Evolutionary conservation across 1,140 invertebrate genomes (phyloP).

Genomic region (Agrilus planipennis): DNA sequence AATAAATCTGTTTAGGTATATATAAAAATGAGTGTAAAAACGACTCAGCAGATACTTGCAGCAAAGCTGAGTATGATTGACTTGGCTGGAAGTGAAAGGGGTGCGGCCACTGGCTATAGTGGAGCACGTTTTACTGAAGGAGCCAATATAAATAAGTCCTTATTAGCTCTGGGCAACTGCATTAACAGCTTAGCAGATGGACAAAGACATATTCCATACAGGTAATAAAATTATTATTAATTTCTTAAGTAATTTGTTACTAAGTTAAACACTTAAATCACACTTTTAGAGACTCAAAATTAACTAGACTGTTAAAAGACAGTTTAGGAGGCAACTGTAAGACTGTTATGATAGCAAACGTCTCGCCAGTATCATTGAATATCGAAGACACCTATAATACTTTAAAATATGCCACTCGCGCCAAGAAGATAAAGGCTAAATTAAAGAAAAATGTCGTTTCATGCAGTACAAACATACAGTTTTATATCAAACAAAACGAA

Average conservation of each 20-base stretch:
- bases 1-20: no score
- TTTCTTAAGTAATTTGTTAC: no score
- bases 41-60: conserved; percentile 33
- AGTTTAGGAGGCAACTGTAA: conserved; percentile 92
- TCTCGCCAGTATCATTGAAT: conserved; percentile 47
- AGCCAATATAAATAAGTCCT: conserved; percentile 87
- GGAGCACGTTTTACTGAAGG: conserved; percentile 81
- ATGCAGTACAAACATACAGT: conserved; percentile 45
- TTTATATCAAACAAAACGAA: conserved; percentile 51
- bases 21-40: conserved; percentile 23
- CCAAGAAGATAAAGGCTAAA: conserved; percentile 66
- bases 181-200: conserved; percentile 83
- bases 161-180: conserved; percentile 87
- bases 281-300: conserved; percentile 91
- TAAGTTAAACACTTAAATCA: no score
- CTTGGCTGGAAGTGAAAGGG: conserved; percentile 85
- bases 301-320: conserved; percentile 91
- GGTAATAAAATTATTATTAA: no score
- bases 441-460: conserved; percentile 54
- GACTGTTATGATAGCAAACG: conserved; percentile 96
- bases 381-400: conserved; percentile 94
- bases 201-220: conserved; percentile 72
- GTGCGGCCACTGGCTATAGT: conserved; percentile 64
- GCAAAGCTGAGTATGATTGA: conserved; percentile 91
- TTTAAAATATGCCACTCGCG: conserved; percentile 73